Conservation (phyloP, 2,888 invertebrate genomes). For the Drosophila rellima region DNA sequence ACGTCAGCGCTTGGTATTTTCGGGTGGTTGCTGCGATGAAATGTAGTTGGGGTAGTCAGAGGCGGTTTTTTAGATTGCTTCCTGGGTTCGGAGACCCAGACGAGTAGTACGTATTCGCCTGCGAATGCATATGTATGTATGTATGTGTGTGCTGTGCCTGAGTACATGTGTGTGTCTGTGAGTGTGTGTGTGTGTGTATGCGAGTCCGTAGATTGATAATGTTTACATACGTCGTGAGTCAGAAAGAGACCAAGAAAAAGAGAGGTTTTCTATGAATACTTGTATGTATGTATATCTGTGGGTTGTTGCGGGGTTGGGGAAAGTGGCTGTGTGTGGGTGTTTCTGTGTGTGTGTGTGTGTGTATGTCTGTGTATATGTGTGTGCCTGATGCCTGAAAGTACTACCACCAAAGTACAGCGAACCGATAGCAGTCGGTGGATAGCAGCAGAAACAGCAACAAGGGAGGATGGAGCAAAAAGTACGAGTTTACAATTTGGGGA, state of each 20-base stretch:
- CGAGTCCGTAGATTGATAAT: conserved; percentile 39
- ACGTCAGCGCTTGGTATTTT: conserved; percentile 43
- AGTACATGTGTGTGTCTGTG: neutral
- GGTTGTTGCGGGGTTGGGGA: conserved; percentile 6
- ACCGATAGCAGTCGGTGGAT: conserved; percentile 22
- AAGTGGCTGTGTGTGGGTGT: neutral
- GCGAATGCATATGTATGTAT: conserved; percentile 10
- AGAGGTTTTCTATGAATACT: conserved; percentile 13
- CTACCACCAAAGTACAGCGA: conserved; percentile 47
- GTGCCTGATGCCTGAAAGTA: conserved; percentile 19
- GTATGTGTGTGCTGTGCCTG: neutral
- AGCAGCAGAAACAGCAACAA: conserved; percentile 15
- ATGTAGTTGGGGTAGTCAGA: conserved; percentile 52
- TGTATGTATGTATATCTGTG: neutral
- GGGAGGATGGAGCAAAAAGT: conserved; percentile 47
- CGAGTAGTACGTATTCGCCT: conserved; percentile 16
- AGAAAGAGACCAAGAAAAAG: conserved; percentile 26
- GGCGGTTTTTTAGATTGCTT: conserved; percentile 60
- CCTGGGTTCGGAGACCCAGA: conserved; percentile 28
- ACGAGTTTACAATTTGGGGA: conserved; percentile 15
- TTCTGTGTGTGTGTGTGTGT: neutral
- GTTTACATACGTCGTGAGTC: conserved; percentile 40
- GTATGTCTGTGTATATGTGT: neutral
- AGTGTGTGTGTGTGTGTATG: conserved; percentile 23
- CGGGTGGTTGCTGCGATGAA: conserved; percentile 59